Evolutionary conservation across 2,797 vertebrate genomes (phyloP), one percentile per base, ranked within the genome.

Genomic region (Microctenopoma stevenorrisi): DNA sequence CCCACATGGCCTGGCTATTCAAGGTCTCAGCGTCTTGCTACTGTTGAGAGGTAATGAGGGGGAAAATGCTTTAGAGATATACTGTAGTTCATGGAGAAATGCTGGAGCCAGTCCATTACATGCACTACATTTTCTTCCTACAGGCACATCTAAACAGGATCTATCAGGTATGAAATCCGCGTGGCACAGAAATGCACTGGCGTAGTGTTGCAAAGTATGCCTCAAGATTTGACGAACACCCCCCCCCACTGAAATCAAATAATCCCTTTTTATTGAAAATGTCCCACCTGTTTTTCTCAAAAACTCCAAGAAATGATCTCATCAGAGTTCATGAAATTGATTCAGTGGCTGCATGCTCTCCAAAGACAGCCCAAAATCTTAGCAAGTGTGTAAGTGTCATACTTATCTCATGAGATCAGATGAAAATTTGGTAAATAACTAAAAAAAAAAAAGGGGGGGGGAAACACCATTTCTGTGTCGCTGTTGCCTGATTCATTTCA

Each of bases 131-230:
- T 93, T 90, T 94, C 86, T 94, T 87, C 91, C 90, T 92, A 88
- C 94, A 95, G 94, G 94, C 92, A 86, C 93, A 93, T 91, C 91
- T 92, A 89, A 94, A 94, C 93, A 93, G 94, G 94, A 94, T 95
- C 91, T 94, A 95, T 93, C 94, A 95, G 94, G 94, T 95, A 95
- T 93, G 94, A 92, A 91, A 91, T 92, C 90, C 58, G 72, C 43
- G 84, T 87, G 90, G 88, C 93, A 94, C 89, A 89, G 87, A 91
- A 91, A 89, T 90, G 88, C 86, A 86, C 66, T 83, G 69, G 81
- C 76, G 69, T 79, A 86, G 79, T 85, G 80, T 85, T 72, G 69
- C 74, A 81, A 86, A 87, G 65, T 82, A 73, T 83, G 68, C 82
- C 81, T 86, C 69, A 59, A 86, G 78, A 88, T 83, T 86, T 79